Base-by-base conservation (phyloP, 1,140 invertebrate genomes). In the Tenebrio molitor region DNA sequence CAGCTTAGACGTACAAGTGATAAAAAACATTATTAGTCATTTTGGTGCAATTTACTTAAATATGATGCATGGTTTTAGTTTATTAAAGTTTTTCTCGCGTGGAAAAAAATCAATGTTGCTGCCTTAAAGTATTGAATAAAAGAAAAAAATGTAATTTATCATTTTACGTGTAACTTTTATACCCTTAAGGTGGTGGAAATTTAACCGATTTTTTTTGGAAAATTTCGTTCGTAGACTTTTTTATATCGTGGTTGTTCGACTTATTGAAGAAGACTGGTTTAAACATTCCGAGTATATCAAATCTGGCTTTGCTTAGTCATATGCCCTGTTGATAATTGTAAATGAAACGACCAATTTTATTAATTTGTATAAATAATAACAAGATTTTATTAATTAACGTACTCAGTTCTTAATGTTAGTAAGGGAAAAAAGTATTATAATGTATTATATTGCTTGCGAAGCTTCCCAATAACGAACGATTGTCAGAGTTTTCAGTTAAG, bases 1-100 rank as follows among this genome's bases (percentile, higher is more conserved):
- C 74, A 75, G 70, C 71, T 72, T 75, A 50, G 64, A 66, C 69
- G 66, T 72, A 72, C 66, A 75, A 74, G 73, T 74, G 73, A 74
- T 74, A 74, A 46, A 15, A 50, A 74, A 23, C 36, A 33, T 72
- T 23, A 39, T 67, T 74, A 74, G 73, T 74, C 73, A 74, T 72
- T 68, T 23, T 71, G 62, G 73, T 74, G 73, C 73, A 74, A 74
- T 74, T 71, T 71, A 58, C 23, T 58, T 58, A 33, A 53, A 53
- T 39, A 36, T 44, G 33, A 73, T 62, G 50, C 65, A 63, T 69
- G 66, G 29, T 17, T 72, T 72, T 67, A 66, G 50, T n/a, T 29
- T 29, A 8, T 34, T 58, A 8, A 46, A 16, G n/a, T 58, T 29
- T 58, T n/a, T 29, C 25, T 29, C 21, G 46, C 0, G 12, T 29